Percentiles rank a stretch among this genome's conserved stretches.
Conservation (phyloP, 2,888 invertebrate genomes). For the Allolobophora icterica region DNA sequence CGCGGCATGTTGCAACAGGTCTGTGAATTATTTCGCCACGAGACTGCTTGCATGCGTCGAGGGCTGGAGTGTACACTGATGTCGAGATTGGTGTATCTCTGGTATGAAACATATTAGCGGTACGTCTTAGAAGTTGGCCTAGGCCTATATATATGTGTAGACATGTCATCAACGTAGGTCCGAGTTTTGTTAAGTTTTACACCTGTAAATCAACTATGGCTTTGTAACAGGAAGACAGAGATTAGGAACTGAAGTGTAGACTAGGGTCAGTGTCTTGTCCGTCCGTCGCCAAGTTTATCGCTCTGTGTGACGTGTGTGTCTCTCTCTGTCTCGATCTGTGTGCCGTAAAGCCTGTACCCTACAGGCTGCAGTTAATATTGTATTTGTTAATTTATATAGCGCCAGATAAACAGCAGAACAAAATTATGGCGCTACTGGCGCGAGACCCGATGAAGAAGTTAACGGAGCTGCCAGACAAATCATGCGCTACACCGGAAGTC, state of each 20-base stretch:
- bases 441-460: too few species aligned
- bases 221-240: neutral
- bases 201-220: neutral
- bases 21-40: neutral
- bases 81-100: neutral
- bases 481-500: too few species aligned
- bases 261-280: neutral
- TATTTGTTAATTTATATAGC: too few species aligned
- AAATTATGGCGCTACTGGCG: too few species aligned
- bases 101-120: neutral
- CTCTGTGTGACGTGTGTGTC: too few species aligned
- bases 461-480: too few species aligned
- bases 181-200: neutral
- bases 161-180: neutral
- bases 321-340: too few species aligned
- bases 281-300: neutral
- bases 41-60: neutral
- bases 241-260: neutral
- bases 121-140: neutral
- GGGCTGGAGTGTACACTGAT: neutral
- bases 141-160: neutral
- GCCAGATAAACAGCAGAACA: too few species aligned
- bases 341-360: too few species aligned
- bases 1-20: neutral
- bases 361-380: too few species aligned